These are phyloP conservation scores for Sturnus vulgaris DNA, from an alignment of 2,113 vertebrate species.

Conservation along the genomic window DNA sequence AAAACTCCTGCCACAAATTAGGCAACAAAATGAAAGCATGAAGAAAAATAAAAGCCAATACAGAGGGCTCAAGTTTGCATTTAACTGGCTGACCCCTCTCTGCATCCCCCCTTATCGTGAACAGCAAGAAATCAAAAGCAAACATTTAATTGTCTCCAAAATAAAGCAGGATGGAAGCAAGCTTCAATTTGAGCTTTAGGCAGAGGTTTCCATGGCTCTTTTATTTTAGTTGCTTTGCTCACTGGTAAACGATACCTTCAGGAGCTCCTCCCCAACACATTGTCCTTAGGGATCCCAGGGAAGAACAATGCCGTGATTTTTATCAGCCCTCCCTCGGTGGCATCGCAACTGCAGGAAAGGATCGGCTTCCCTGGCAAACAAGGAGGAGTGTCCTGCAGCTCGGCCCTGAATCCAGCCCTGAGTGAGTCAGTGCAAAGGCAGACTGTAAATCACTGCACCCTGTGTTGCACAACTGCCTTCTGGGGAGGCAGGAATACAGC, in stretches of 20 bases:
- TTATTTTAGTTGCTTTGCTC: not conserved
- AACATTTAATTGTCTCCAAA: not conserved
- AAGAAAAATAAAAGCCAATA: not conserved
- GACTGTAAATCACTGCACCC: not conserved
- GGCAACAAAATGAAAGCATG: not conserved
- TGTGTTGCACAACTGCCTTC: not conserved
- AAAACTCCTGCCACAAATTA: not conserved
- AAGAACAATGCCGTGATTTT: constrained; percentile 17
- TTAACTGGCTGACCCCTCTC: not conserved
- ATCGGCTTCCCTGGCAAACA: not conserved
- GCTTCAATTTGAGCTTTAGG: not conserved
- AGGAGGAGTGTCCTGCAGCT: not conserved
- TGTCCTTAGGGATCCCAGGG: not conserved
- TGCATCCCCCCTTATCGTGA: fast-evolving
- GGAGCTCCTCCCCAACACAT: not conserved
- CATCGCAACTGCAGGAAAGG: not conserved
- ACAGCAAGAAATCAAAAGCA: not conserved
- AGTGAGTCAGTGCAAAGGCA: not conserved
- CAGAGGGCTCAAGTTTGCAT: not conserved
- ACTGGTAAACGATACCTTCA: not conserved
- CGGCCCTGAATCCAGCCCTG: not conserved
- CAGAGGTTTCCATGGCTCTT: not conserved
- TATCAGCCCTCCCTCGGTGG: not conserved
- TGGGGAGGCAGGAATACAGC: not conserved
- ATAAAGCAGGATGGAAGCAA: not conserved